Evolutionary conservation across 2,113 vertebrate genomes (phyloP).

Genomic region (Dissostichus mawsoni): DNA sequence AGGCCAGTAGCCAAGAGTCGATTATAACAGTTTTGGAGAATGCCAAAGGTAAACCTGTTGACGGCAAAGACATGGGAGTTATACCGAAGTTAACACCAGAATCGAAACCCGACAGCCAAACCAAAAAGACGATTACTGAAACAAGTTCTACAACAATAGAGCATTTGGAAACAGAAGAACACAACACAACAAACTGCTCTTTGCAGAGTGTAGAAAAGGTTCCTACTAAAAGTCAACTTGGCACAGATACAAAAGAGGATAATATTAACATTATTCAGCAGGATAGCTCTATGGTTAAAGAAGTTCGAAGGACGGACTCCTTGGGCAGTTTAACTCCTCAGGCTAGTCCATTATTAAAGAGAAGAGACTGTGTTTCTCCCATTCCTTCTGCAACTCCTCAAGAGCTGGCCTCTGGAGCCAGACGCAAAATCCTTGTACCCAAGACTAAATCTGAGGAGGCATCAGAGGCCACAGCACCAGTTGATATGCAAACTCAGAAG

Average conservation of each 20-base stretch:
- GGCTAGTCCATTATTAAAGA: constrained; percentile 72
- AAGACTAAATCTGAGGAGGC: constrained; percentile 82
- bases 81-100: constrained; percentile 12
- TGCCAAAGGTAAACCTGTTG: constrained; percentile 26
- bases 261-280: constrained; percentile 1
- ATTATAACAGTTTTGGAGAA: not conserved
- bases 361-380: constrained; percentile 61
- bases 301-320: constrained; percentile 12
- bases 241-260: constrained; percentile 1
- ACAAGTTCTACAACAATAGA: not conserved
- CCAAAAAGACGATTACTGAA: not conserved
- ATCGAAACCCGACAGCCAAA: constrained; percentile 36
- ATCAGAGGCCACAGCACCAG: constrained; percentile 48
- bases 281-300: constrained; percentile 30
- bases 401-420: constrained; percentile 93
- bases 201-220: not conserved
- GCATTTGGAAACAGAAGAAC: constrained; percentile 10
- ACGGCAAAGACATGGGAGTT: constrained; percentile 1
- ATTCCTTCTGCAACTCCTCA: constrained; percentile 92
- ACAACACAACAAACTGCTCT: not conserved
- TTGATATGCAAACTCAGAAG: constrained; percentile 46
- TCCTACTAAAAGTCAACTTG: not conserved
- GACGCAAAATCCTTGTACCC: constrained; percentile 90
- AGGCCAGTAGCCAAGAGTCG: constrained; percentile 3
- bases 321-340: constrained; percentile 34